Percentiles rank a stretch among this genome's conserved stretches.
phyloP scores from a whole-genome alignment of 2,888 invertebrate species.

The Vandiemenella viatica region DNA sequence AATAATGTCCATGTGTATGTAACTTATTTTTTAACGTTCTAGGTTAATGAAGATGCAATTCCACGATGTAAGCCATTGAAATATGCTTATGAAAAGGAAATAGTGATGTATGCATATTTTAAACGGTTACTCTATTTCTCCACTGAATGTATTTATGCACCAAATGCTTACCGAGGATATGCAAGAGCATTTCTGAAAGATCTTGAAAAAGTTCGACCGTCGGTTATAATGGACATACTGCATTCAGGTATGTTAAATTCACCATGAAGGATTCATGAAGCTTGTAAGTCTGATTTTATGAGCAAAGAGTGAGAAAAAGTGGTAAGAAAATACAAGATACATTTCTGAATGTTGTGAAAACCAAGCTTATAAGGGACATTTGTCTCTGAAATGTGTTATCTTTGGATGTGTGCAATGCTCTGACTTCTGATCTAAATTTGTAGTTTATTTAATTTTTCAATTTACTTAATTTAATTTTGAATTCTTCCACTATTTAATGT shows the following conservation, averaged over 20 bases:
- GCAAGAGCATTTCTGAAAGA: constrained; percentile 84
- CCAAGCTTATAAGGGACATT: too few relatives aligned
- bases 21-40: constrained; percentile 20
- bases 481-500: too few relatives aligned
- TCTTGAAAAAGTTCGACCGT: constrained; percentile 82
- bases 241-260: constrained; percentile 72
- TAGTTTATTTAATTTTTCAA: too few relatives aligned
- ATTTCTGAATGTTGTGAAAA: too few relatives aligned
- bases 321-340: too few relatives aligned
- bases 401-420: too few relatives aligned
- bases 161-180: constrained; percentile 91
- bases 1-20: not conserved
- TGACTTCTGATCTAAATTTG: too few relatives aligned
- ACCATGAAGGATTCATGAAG: too few relatives aligned
- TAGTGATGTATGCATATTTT: constrained; percentile 98
- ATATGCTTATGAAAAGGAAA: constrained; percentile 97
- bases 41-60: constrained; percentile 67
- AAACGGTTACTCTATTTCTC: constrained; percentile 93
- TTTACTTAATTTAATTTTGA: too few relatives aligned
- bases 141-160: constrained; percentile 96
- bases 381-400: too few relatives aligned
- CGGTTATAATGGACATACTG: constrained; percentile 84
- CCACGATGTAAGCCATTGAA: constrained; percentile 91
- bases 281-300: too few relatives aligned
- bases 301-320: too few relatives aligned